Percentiles rank a stretch among this genome's conserved stretches.
These are phyloP conservation scores for Heteropelma amictum DNA, from an alignment of 2,888 invertebrate genomes.

Conservation along the genomic window DNA sequence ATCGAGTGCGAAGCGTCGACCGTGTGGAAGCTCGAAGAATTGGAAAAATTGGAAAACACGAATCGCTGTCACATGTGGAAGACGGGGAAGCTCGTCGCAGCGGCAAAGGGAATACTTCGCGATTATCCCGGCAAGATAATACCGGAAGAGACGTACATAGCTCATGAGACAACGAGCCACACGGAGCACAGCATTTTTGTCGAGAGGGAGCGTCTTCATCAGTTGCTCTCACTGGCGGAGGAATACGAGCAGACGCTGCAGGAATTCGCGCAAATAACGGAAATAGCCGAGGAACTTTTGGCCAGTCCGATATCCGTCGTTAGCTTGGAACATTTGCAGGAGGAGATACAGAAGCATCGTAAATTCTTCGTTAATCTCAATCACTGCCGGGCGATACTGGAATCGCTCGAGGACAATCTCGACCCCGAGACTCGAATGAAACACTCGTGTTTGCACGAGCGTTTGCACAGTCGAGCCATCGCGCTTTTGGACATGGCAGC, in stretches of 20 bases:
- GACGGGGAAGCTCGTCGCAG: constrained; percentile 82
- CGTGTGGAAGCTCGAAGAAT: constrained; percentile 83
- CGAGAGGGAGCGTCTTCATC: constrained; percentile 88
- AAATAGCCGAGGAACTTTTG: constrained; percentile 89
- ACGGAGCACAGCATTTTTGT: constrained; percentile 84
- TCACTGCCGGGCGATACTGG: constrained; percentile 91
- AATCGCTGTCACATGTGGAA: constrained; percentile 83
- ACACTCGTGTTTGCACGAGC: constrained; percentile 86
- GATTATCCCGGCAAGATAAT: constrained; percentile 85
- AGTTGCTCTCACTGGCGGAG: constrained; percentile 87
- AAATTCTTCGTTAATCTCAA: constrained; percentile 93
- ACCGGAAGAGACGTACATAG: constrained; percentile 83
- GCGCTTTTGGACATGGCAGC: constrained; percentile 89
- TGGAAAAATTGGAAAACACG: constrained; percentile 85
- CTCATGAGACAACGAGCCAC: constrained; percentile 84
- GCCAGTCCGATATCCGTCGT: constrained; percentile 88
- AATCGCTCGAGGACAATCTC: constrained; percentile 90
- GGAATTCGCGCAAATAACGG: constrained; percentile 91
- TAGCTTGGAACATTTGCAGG: constrained; percentile 88
- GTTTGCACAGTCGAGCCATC: constrained; percentile 87
- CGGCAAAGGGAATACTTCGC: constrained; percentile 82
- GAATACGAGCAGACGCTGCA: constrained; percentile 93
- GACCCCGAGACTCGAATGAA: constrained; percentile 88
- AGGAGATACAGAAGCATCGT: constrained; percentile 93
- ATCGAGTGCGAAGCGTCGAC: constrained; percentile 83